These are phyloP conservation scores for Lagria hirta DNA, from an alignment of 2,888 invertebrate genomes.

Conservation along the genomic window DNA sequence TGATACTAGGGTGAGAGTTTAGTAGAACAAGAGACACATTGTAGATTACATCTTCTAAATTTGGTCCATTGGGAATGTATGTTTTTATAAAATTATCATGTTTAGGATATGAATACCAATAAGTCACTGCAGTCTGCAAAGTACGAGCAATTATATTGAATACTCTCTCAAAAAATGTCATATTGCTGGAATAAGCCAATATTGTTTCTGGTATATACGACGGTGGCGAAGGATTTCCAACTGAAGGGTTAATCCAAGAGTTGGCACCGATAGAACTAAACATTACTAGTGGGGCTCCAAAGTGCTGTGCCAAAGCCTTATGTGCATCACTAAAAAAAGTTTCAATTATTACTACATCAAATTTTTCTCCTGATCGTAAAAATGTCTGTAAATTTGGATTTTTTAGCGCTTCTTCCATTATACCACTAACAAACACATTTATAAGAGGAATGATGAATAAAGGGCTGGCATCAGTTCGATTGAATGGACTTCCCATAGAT, in stretches of 20 bases:
- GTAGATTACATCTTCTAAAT: constrained; percentile 35
- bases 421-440: too few relatives aligned
- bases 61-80: constrained; percentile 38
- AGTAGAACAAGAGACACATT: constrained; percentile 40
- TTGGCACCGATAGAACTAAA: constrained; percentile 51
- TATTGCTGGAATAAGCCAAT: constrained; percentile 49
- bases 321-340: constrained; percentile 54
- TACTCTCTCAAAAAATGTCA: constrained; percentile 57
- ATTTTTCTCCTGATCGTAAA: constrained; percentile 39
- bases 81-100: constrained; percentile 37
- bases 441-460: not conserved
- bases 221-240: constrained; percentile 53
- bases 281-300: constrained; percentile 37
- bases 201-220: constrained; percentile 56
- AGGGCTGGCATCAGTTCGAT: too few relatives aligned
- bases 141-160: constrained; percentile 51
- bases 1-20: constrained; percentile 56
- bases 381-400: constrained; percentile 11
- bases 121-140: not conserved
- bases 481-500: too few relatives aligned
- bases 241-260: constrained; percentile 52
- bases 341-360: constrained; percentile 48
- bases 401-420: constrained; percentile 3
- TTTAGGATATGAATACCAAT: constrained; percentile 20
- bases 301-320: constrained; percentile 42